phyloP scores from a whole-genome alignment of 2,888 invertebrate genomes.

The Folsomia manolachei region DNA sequence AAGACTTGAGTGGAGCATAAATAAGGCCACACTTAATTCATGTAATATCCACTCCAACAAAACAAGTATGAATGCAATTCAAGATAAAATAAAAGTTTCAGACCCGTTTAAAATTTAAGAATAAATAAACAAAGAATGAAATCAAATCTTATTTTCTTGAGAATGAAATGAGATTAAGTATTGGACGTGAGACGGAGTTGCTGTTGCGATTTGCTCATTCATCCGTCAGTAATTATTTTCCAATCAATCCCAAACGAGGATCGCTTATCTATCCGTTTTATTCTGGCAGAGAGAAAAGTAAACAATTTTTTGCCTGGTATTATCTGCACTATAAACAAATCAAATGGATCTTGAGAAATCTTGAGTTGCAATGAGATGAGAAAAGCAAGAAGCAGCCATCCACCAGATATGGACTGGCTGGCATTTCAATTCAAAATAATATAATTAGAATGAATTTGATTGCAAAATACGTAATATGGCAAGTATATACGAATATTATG shows the following conservation, averaged over 20 bases:
- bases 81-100: background rate
- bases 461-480: background rate
- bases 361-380: background rate
- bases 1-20: no score
- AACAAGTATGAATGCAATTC: background rate
- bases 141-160: background rate
- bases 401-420: background rate
- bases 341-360: background rate
- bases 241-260: no score
- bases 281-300: background rate
- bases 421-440: background rate
- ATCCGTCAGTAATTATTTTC: slow-evolving; percentile 3
- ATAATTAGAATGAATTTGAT: background rate
- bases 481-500: background rate
- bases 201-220: background rate
- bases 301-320: background rate
- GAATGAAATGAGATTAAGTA: background rate
- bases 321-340: background rate
- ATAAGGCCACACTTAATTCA: no score
- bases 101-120: slow-evolving; percentile 2
- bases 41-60: background rate
- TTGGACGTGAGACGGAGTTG: background rate
- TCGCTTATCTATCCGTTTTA: no score
- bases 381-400: background rate
- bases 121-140: slow-evolving; percentile 1